Evolutionary conservation across 2,113 vertebrate genomes (phyloP).

Genomic region (Lepus americanus): DNA sequence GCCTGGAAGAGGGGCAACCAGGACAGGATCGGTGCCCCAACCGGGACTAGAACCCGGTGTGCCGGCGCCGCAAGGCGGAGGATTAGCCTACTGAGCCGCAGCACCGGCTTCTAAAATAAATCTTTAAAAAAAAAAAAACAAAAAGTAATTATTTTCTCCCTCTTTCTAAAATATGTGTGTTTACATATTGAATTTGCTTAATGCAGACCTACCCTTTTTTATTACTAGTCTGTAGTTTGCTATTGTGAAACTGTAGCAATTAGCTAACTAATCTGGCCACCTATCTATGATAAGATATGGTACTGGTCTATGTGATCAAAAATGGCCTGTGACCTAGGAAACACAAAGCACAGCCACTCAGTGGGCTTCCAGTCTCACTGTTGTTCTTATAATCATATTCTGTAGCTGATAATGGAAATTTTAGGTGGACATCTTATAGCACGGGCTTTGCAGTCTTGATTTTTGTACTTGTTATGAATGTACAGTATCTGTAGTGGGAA

Average conservation of each 20-base stretch:
- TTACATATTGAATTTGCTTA: slow-evolving; percentile 34
- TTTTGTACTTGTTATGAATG: slow-evolving; percentile 11
- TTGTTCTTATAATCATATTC: background rate
- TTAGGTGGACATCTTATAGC: background rate
- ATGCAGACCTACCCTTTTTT: background rate
- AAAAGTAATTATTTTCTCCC: no score
- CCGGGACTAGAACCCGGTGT: no score
- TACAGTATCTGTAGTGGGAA: slow-evolving; percentile 11
- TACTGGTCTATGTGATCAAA: background rate
- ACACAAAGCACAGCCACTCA: background rate
- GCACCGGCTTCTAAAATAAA: no score
- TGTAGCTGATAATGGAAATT: background rate
- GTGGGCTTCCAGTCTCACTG: background rate
- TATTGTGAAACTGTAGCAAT: background rate
- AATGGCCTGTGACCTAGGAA: background rate
- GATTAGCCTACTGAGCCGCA: no score
- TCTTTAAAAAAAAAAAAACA: no score
- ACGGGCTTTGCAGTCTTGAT: background rate
- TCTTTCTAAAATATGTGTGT: background rate
- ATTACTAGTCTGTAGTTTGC: background rate
- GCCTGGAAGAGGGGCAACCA: no score
- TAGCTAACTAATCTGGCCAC: background rate
- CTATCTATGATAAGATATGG: slow-evolving; percentile 32
- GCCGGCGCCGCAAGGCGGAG: no score
- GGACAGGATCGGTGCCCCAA: no score